phyloP scores from a whole-genome alignment of 2,888 invertebrate genomes.

The Sycophila texana region DNA sequence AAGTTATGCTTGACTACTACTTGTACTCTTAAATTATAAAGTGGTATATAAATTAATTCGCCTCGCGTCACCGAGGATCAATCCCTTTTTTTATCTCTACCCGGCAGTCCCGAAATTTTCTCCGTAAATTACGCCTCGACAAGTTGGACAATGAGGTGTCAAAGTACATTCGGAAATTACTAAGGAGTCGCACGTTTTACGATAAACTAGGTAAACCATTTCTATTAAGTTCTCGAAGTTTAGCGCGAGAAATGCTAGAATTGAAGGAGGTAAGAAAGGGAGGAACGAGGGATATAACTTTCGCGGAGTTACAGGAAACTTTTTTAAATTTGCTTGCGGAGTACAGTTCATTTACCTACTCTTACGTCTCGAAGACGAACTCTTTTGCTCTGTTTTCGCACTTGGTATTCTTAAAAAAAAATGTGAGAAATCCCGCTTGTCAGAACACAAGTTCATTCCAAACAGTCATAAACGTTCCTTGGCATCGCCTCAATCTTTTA shows the following conservation, averaged over 20 bases:
- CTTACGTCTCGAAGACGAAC: slow-evolving; percentile 10
- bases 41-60: slow-evolving; percentile 15
- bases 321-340: slow-evolving; percentile 49
- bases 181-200: slow-evolving; percentile 9
- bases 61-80: neutral
- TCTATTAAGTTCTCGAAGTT: slow-evolving; percentile 39
- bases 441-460: slow-evolving; percentile 50
- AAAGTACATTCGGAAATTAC: slow-evolving; percentile 18
- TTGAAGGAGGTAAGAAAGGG: neutral
- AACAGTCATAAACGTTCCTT: slow-evolving; percentile 47
- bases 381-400: slow-evolving; percentile 11
- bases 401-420: slow-evolving; percentile 13
- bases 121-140: slow-evolving; percentile 44
- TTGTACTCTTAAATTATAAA: neutral
- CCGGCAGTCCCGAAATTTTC: slow-evolving; percentile 1
- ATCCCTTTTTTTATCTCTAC: slow-evolving; percentile 1
- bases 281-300: slow-evolving; percentile 23
- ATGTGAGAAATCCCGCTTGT: slow-evolving; percentile 39
- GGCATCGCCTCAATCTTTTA: slow-evolving; percentile 1
- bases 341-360: slow-evolving; percentile 50
- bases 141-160: slow-evolving; percentile 18
- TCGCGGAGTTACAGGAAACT: slow-evolving; percentile 35
- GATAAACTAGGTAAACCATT: slow-evolving; percentile 28
- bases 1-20: neutral
- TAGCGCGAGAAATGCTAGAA: slow-evolving; percentile 26